Evolutionary conservation across 2,888 invertebrate species (phyloP), one percentile per base, ranked within the genome.

Genomic region (Scrobipalpa costella): DNA sequence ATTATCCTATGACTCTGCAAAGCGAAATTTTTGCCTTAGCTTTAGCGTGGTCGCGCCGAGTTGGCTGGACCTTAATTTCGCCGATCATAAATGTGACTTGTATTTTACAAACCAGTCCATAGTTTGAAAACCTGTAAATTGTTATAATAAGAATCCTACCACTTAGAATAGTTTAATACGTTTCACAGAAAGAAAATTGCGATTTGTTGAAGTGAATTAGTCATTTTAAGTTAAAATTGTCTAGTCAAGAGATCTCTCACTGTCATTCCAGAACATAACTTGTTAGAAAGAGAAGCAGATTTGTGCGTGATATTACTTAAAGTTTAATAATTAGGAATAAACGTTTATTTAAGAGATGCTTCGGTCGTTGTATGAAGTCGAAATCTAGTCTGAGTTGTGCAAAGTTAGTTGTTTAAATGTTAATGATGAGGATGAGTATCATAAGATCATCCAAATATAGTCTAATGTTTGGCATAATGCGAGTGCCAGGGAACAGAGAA

Each of bases 271-370:
- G 61, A 63, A 63, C 67, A 61, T 40, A 34, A 64, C 44, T 15
- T 44, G 27, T 52, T 59, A 66, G 62, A 67, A 64, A 66, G 68
- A 70, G 67, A 76, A 76, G 75, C 69, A 77, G 79, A 74, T 77
- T 80, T 72, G 78, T 78, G 80, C 83, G 87, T 88, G 88, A 89
- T 89, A 88, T 88, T 88, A 88, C 82, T 68, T 86, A 84, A 84
- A 77, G 67, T 78, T 75, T 71, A 73, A 77, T 77, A 76, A 73
- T 68, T 77, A 77, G 76, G 64, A 64, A 76, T 75, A 70, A 70
- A 66, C 75, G 75, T 15, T 76, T 78, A 74, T 78, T 78, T 82
- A 85, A 81, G 76, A 70, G 66, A 67, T 62, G 80, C 81, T 86
- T 86, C 75, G 70, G 66, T 73, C 67, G 77, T 74, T 72, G 52